phyloP scores from a whole-genome alignment of 2,888 invertebrate genomes.

The Drosophila quinaria region DNA sequence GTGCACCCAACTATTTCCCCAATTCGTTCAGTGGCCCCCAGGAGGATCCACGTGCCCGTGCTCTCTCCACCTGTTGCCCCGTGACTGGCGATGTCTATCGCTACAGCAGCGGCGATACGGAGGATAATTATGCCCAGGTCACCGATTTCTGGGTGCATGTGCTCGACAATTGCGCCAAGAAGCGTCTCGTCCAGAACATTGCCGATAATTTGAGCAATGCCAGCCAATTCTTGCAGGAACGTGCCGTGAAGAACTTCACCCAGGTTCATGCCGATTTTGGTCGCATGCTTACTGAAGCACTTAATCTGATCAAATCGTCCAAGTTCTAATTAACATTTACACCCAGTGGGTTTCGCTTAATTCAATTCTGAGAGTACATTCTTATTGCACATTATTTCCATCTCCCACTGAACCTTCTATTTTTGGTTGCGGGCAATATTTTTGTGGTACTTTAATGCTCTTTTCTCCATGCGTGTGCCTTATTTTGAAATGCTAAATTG shows the following conservation, averaged over 20 bases:
- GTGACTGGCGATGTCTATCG: conserved; percentile 92
- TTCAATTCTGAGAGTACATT: conserved; percentile 15
- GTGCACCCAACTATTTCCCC: conserved; percentile 97
- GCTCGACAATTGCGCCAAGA: conserved; percentile 90
- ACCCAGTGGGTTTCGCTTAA: conserved; percentile 24
- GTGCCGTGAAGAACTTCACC: conserved; percentile 93
- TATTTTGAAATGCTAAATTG: conserved; percentile 39
- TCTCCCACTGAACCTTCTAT: conserved; percentile 42
- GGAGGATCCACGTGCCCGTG: conserved; percentile 89
- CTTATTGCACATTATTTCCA: conserved; percentile 36
- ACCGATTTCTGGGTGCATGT: conserved; percentile 93
- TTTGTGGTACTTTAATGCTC: conserved; percentile 39
- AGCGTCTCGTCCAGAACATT: conserved; percentile 92
- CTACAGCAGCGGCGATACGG: conserved; percentile 91
- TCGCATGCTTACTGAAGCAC: conserved; percentile 89
- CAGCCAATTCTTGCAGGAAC: conserved; percentile 94
- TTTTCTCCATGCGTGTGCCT: conserved; percentile 40
- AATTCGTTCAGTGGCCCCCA: conserved; percentile 97
- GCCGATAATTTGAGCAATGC: conserved; percentile 92
- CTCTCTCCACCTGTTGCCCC: conserved; percentile 87
- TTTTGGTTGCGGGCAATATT: conserved; percentile 54
- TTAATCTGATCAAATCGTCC: conserved; percentile 88
- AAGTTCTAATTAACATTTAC: conserved; percentile 86
- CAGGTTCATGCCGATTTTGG: conserved; percentile 94
- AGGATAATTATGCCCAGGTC: conserved; percentile 96